These are phyloP conservation scores for Myrmecobius fasciatus DNA, from an alignment of 2,113 vertebrate species.

Conservation along the genomic window DNA sequence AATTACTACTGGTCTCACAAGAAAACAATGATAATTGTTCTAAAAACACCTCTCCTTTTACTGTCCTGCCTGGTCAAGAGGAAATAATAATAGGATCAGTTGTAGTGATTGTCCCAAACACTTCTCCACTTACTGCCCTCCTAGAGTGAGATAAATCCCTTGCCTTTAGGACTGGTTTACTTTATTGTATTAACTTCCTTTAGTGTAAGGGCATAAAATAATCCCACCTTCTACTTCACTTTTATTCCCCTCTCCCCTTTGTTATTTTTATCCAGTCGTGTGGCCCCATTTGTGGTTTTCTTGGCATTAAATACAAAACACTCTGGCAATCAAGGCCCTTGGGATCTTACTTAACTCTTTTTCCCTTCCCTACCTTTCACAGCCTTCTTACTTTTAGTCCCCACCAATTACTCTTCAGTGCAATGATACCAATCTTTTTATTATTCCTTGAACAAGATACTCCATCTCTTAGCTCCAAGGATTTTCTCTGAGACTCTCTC, in stretches of 20 bases:
- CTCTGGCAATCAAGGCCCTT: too few species aligned
- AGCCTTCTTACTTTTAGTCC: too few species aligned
- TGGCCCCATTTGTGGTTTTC: too few species aligned
- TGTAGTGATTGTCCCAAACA: constrained; percentile 40
- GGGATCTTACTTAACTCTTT: too few species aligned
- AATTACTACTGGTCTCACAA: constrained; percentile 57
- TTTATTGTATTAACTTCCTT: background rate
- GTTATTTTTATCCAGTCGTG: background rate
- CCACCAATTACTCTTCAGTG: too few species aligned
- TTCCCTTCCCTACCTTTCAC: too few species aligned
- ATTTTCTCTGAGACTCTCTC: too few species aligned
- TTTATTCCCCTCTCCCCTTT: background rate
- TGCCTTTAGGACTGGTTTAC: background rate
- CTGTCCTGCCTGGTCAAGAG: background rate
- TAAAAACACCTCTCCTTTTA: constrained; percentile 27
- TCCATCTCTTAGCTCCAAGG: too few species aligned
- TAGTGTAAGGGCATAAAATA: background rate
- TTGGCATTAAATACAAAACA: too few species aligned
- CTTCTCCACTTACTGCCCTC: constrained; percentile 10
- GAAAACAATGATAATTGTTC: constrained; percentile 60
- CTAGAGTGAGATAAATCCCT: background rate
- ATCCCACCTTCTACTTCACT: background rate
- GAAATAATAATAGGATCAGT: constrained; percentile 2
- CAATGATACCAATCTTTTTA: too few species aligned
- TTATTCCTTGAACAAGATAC: too few species aligned